These are phyloP conservation scores for Laupala kohalensis DNA, from an alignment of 1,140 invertebrate species.

Conservation along the genomic window DNA sequence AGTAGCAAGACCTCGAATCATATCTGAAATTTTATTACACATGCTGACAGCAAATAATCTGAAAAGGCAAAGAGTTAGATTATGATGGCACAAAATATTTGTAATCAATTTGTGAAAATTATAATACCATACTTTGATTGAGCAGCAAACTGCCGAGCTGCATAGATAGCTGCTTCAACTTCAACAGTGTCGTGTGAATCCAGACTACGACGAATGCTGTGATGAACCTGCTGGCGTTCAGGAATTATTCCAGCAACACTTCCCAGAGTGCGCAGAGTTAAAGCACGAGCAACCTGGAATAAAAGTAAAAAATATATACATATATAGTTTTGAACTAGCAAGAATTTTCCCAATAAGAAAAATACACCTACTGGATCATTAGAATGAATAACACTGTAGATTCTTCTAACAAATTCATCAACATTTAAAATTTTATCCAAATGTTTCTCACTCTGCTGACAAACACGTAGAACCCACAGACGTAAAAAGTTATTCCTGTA, in stretches of 20 bases:
- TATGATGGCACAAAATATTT: background rate
- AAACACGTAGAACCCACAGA: constrained; percentile 84
- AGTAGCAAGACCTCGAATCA: constrained; percentile 85
- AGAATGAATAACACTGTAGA: constrained; percentile 92
- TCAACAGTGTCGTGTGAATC: constrained; percentile 93
- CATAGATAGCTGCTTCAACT: constrained; percentile 91
- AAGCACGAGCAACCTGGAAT: constrained; percentile 58
- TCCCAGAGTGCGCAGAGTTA: constrained; percentile 79
- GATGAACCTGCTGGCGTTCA: constrained; percentile 88
- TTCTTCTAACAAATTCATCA: constrained; percentile 84
- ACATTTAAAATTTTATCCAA: constrained; percentile 93
- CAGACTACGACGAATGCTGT: constrained; percentile 78
- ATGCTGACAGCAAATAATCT: constrained; percentile 90
- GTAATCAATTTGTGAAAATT: background rate
- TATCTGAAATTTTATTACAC: constrained; percentile 88
- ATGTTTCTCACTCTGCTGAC: constrained; percentile 91
- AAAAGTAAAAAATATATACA: background rate
- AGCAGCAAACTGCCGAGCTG: constrained; percentile 81
- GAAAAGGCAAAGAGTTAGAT: constrained; percentile 17
- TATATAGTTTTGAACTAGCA: background rate
- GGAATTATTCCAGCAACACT: constrained; percentile 86
- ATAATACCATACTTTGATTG: constrained; percentile 59
- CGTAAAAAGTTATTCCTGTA: constrained; percentile 75
- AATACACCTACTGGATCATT: constrained; percentile 70
- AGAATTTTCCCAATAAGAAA: background rate